phyloP scores from a whole-genome alignment of 2,888 invertebrate genomes.

The Sinelater perroti region DNA sequence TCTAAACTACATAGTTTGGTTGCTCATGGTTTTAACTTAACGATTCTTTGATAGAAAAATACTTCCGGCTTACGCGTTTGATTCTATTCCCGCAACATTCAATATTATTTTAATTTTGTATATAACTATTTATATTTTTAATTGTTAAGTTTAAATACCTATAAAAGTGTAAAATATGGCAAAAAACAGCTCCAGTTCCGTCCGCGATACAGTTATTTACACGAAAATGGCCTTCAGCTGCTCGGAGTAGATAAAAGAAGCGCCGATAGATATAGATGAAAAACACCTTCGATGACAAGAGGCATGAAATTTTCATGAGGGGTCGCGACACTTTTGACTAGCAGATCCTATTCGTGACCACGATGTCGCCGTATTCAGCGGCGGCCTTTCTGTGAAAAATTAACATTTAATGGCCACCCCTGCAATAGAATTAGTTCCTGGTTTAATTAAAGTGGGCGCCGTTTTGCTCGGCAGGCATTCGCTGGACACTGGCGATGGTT shows the following conservation, averaged over 20 bases:
- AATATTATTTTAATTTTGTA: no score
- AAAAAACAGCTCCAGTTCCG: no score
- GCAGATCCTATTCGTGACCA: constrained; percentile 34
- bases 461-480: constrained; percentile 2
- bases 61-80: no score
- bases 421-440: constrained; percentile 7
- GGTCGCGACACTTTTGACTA: constrained; percentile 35
- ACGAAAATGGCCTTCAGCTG: constrained; percentile 11
- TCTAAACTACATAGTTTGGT: no score
- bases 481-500: no score
- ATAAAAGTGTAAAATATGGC: no score
- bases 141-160: no score
- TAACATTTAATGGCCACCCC: constrained; percentile 21
- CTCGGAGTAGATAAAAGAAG: constrained; percentile 28
- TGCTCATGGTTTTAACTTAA: no score
- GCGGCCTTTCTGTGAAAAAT: constrained; percentile 23
- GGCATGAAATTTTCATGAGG: constrained; percentile 38
- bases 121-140: no score
- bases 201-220: constrained; percentile 7
- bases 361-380: constrained; percentile 29
- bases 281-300: constrained; percentile 32
- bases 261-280: constrained; percentile 34
- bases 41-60: no score
- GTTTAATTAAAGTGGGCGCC: constrained; percentile 31
- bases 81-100: no score